Evolutionary conservation across 2,113 vertebrate genomes (phyloP), one percentile per base, ranked within the genome.

Genomic region (Ornithorhynchus anatinus): DNA sequence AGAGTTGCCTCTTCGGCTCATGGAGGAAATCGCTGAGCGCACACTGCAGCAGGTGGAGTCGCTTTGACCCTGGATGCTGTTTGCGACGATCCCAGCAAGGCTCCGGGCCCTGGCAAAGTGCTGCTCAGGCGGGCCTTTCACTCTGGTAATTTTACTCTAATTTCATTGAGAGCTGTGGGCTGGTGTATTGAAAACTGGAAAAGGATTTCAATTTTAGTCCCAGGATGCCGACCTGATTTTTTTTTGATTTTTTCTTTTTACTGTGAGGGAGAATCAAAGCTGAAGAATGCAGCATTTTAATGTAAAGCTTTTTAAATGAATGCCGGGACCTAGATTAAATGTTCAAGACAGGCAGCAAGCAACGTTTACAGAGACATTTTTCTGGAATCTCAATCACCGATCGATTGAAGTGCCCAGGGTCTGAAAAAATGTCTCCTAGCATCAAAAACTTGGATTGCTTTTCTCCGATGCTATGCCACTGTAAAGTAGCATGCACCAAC

Each of bases 401-500:
- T 88, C 58, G 59, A 64, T 84, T 89, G 39, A 93, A 91, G 87
- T 94, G 89, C 84, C 91, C 88, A 47, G 84, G 89, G 71, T 76
- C 90, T 79, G 92, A 92, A 88, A 95, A 94, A 89, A 92, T 94
- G 90, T 94, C 92, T 84, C 90, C 92, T 86, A 88, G 90, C 81
- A 85, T 91, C 82, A 95, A 92, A 93, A 94, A 94, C 91, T 91
- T 95, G 88, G 92, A 94, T 77, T 96, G 95, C 66, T 96, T 96
- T 92, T 95, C 93, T 52, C 94, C 88, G 42, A 87, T 95, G 89
- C 86, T 96, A 61, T 95, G 95, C 90, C 95, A 96, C 89, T 96
- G 91, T 93, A 96, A 96, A 92, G 91, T 97, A 92, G 94, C 94
- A 27, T 96, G 95, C 84, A 94, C 91, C 86, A 96, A 92, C 92